phyloP scores from a whole-genome alignment of 1,140 invertebrate species.

The Drosophila sp. region DNA sequence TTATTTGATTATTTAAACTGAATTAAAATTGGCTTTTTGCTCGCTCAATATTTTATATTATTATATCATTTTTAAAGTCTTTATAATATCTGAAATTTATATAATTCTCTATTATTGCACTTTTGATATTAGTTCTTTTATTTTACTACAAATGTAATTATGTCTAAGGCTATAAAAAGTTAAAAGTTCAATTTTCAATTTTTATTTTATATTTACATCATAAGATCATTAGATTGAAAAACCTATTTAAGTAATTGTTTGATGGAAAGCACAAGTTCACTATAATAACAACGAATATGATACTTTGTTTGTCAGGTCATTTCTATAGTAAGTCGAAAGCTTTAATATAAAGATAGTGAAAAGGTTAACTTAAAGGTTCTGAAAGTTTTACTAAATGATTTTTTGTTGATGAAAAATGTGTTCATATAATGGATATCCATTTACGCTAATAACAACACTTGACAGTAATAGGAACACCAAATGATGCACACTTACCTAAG shows the following conservation, averaged over 20 bases:
- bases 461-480: neutral
- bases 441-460: conserved; percentile 13
- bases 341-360: neutral
- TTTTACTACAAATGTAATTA: too few relatives aligned
- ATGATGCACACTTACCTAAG: neutral
- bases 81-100: too few relatives aligned
- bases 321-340: neutral
- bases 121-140: too few relatives aligned
- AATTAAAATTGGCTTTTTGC: neutral
- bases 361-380: neutral
- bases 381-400: neutral
- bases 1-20: neutral
- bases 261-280: too few relatives aligned
- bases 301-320: neutral
- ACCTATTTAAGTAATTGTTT: too few relatives aligned
- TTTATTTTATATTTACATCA: too few relatives aligned
- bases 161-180: too few relatives aligned
- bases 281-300: too few relatives aligned
- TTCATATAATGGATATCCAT: neutral
- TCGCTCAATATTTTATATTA: neutral
- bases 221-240: too few relatives aligned
- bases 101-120: too few relatives aligned
- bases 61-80: too few relatives aligned
- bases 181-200: too few relatives aligned
- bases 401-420: neutral